Evolutionary conservation across 2,888 invertebrate genomes (phyloP).

Genomic region (Drosophila mimica): DNA sequence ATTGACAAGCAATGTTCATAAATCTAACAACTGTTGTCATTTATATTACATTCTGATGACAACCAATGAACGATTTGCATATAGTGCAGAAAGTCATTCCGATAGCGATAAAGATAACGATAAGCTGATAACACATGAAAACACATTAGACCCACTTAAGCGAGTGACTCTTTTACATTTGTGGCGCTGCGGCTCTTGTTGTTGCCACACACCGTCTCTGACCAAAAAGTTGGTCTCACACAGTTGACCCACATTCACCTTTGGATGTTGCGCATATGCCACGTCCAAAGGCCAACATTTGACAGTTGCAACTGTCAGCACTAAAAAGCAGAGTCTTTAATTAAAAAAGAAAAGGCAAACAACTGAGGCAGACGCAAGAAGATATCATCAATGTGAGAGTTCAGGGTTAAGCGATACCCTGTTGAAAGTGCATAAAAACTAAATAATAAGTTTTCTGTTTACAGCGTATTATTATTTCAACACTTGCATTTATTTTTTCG

Average conservation of each 20-base stretch:
- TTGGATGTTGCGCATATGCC: conserved; percentile 55
- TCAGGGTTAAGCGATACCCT: conserved; percentile 2
- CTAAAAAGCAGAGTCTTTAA: conserved; percentile 54
- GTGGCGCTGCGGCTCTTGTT: background rate
- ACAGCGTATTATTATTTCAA: background rate
- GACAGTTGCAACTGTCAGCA: conserved; percentile 54
- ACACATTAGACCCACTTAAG: background rate
- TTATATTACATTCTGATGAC: background rate
- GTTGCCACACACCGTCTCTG: conserved; percentile 3
- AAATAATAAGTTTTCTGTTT: background rate
- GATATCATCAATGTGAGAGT: background rate
- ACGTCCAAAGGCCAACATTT: conserved; percentile 28
- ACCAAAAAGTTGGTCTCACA: background rate
- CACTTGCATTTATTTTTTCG: background rate
- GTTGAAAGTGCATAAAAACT: background rate
- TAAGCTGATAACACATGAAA: conserved; percentile 1
- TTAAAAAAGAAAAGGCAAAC: conserved; percentile 53
- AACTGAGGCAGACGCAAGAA: conserved; percentile 9
- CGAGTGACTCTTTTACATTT: conserved; percentile 9
- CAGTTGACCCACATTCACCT: conserved; percentile 47
- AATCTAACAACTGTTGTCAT: conserved; percentile 17
- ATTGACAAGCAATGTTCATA: conserved; percentile 34
- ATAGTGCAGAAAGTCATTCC: conserved; percentile 1
- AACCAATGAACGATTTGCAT: conserved; percentile 13
- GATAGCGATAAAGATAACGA: conserved; percentile 11